Conservation (phyloP, 2,797 vertebrate genomes). For the Delichon dasypus region DNA sequence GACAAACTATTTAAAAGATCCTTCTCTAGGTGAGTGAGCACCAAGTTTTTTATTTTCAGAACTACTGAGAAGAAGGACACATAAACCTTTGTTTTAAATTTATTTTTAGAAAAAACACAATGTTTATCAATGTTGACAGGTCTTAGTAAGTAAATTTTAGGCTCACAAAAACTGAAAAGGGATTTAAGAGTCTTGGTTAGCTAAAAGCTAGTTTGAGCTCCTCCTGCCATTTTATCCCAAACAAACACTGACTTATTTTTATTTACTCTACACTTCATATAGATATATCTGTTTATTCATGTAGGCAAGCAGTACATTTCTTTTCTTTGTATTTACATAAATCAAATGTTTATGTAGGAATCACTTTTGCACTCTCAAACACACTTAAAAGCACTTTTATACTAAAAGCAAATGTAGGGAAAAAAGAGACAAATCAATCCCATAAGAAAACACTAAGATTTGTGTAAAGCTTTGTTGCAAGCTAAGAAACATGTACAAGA, state of each 20-base stretch:
- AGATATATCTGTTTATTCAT: background rate
- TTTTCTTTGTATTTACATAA: constrained; percentile 9
- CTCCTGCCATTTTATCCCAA: background rate
- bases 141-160: constrained; percentile 13
- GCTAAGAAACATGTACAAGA: constrained; percentile 46
- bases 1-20: background rate
- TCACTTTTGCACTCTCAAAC: background rate
- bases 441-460: background rate
- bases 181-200: background rate
- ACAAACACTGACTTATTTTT: background rate
- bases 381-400: background rate
- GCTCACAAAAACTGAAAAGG: constrained; percentile 21
- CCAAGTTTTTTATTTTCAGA: background rate
- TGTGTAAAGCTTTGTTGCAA: constrained; percentile 33
- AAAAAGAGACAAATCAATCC: constrained; percentile 22
- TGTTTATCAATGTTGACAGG: background rate
- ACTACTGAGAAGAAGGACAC: background rate
- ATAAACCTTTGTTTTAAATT: background rate
- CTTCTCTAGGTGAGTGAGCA: background rate
- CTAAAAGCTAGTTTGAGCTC: background rate
- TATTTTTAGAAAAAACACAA: constrained; percentile 61
- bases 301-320: background rate
- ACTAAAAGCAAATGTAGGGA: background rate
- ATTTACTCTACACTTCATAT: background rate
- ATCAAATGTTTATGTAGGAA: background rate